Conservation (phyloP, 2,797 vertebrate species). For the Octomys mimax region DNA sequence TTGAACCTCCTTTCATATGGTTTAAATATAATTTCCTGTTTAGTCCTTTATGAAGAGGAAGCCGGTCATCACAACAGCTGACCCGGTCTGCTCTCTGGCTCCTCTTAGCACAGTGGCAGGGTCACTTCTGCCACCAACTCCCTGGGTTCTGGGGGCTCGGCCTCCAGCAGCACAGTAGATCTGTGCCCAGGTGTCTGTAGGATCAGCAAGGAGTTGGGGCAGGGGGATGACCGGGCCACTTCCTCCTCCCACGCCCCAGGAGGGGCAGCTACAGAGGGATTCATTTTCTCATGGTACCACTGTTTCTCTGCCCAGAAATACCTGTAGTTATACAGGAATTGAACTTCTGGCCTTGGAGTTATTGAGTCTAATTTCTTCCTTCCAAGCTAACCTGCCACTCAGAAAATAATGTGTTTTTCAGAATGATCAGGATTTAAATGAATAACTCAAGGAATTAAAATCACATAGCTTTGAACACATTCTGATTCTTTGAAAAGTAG, state of each 20-base stretch:
- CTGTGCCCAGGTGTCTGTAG: fast-evolving
- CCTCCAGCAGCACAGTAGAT: fast-evolving
- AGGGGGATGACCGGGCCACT: neutral
- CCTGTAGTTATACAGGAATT: neutral
- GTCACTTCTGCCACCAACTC: neutral
- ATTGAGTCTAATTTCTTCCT: neutral
- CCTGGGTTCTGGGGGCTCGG: neutral
- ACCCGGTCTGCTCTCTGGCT: neutral
- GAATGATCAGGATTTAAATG: neutral
- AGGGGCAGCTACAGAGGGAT: neutral
- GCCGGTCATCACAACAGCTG: neutral
- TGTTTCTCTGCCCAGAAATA: neutral
- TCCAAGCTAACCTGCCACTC: neutral
- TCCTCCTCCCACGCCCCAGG: neutral
- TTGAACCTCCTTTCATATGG: neutral
- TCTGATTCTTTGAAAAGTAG: constrained; percentile 53
- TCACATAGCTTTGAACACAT: neutral
- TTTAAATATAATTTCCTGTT: constrained; percentile 4
- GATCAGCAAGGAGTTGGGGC: neutral
- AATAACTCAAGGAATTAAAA: neutral
- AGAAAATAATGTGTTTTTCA: neutral
- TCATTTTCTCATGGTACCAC: neutral
- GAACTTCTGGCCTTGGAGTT: neutral
- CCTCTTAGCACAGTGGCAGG: neutral
- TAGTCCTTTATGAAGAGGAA: neutral